Evolutionary conservation across 64 coral and sea anemone genomes (phyloP).

Genomic region (Stichodactyla mertensii): DNA sequence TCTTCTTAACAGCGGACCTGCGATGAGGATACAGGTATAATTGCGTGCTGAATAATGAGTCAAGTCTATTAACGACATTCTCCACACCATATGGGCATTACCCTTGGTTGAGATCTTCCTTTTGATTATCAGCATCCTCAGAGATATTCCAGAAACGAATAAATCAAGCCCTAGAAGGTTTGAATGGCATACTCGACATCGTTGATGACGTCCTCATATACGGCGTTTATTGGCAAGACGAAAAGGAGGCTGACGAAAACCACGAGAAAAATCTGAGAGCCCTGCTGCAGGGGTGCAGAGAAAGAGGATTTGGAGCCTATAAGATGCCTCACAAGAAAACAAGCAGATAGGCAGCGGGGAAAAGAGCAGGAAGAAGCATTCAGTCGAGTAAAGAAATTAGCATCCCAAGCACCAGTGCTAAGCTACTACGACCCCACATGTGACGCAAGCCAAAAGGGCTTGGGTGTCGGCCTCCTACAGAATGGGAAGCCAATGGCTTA

Average conservation of each 20-base stretch:
- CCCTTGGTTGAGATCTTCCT: not conserved
- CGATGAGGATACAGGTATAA: conserved; percentile 20
- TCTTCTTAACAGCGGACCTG: conserved; percentile 34
- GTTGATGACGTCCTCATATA: too few species aligned
- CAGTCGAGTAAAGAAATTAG: not conserved
- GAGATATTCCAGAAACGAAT: too few species aligned
- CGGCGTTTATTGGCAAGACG: too few species aligned
- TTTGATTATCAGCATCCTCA: not conserved
- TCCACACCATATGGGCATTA: conserved; percentile 22
- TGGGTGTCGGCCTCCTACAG: not conserved
- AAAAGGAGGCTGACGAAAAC: too few species aligned
- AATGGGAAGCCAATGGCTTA: not conserved
- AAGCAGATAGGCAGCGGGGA: not conserved
- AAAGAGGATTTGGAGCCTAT: not conserved
- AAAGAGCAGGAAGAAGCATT: not conserved
- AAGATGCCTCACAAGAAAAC: too few species aligned
- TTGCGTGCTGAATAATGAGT: not conserved
- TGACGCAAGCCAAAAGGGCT: not conserved
- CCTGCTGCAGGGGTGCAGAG: not conserved
- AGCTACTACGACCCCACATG: too few species aligned
- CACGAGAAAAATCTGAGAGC: not conserved
- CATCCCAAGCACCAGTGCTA: not conserved
- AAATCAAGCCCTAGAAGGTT: too few species aligned
- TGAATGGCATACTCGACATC: too few species aligned
- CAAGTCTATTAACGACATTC: not conserved